Evolutionary conservation across 2,888 invertebrate species (phyloP).

Genomic region (Phaedon cochleariae): DNA sequence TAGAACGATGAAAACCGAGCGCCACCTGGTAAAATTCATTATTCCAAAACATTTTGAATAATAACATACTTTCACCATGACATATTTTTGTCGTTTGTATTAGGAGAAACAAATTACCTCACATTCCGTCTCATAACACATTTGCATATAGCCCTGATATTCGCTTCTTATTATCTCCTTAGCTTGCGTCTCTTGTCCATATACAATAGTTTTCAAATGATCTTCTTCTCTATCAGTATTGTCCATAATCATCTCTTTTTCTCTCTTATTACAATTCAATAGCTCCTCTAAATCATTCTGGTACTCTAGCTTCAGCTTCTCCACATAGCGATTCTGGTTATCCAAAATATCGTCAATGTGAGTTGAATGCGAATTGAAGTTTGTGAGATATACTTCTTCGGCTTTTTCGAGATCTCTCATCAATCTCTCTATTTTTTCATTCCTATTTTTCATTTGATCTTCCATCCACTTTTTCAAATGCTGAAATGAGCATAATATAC

Average conservation of each 20-base stretch:
- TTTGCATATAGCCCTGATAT: constrained; percentile 45
- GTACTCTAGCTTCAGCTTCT: constrained; percentile 60
- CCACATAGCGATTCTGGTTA: constrained; percentile 65
- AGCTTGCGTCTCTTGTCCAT: constrained; percentile 54
- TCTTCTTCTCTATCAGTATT: constrained; percentile 60
- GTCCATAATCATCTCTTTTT: constrained; percentile 63
- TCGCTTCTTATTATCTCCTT: constrained; percentile 33
- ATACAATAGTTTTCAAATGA: constrained; percentile 59
- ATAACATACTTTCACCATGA: too few species aligned
- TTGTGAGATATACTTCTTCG: constrained; percentile 76
- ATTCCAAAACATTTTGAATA: too few species aligned
- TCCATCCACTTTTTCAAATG: constrained; percentile 70
- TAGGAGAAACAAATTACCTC: constrained; percentile 63
- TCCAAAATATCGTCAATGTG: constrained; percentile 72
- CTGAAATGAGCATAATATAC: constrained; percentile 55
- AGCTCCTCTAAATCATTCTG: constrained; percentile 66
- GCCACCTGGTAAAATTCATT: too few species aligned
- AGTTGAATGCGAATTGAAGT: constrained; percentile 77
- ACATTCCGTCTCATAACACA: constrained; percentile 64
- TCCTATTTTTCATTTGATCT: constrained; percentile 72
- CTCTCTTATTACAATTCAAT: constrained; percentile 65
- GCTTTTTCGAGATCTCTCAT: constrained; percentile 74
- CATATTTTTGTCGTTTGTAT: too few species aligned
- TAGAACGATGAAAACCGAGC: too few species aligned
- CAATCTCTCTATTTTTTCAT: constrained; percentile 71